Percentiles rank a stretch among this genome's conserved stretches.
phyloP scores from a whole-genome alignment of 2,113 vertebrate species.

The Probosciger aterrimus region DNA sequence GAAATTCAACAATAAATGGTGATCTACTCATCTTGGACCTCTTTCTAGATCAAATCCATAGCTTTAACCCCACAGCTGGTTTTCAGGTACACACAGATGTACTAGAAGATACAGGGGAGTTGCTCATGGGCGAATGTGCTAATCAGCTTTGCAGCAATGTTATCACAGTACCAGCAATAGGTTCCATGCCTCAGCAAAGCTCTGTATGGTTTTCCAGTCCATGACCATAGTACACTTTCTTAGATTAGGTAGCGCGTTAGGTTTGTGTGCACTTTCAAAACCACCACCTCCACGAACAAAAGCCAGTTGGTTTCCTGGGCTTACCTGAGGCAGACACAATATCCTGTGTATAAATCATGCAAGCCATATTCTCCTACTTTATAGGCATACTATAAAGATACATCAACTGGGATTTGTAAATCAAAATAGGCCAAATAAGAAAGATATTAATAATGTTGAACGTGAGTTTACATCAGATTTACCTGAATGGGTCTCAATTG shows the following conservation, averaged over 20 bases:
- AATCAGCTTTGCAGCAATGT: not conserved
- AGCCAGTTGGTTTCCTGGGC: not conserved
- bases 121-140: not conserved
- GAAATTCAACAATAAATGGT: not conserved
- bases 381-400: not conserved
- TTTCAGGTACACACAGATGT: not conserved
- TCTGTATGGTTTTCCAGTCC: not conserved
- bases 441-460: not conserved
- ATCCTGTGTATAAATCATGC: rapidly evolving
- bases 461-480: not conserved
- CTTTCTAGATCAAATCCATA: not conserved
- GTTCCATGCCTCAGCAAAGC: not conserved
- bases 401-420: not conserved
- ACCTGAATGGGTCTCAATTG: not conserved
- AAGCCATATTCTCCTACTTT: not conserved
- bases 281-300: not conserved
- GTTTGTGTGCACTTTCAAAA: not conserved
- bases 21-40: not conserved
- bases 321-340: not conserved
- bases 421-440: not conserved
- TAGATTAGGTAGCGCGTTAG: not conserved
- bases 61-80: not conserved
- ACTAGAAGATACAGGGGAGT: not conserved
- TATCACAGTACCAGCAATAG: not conserved
- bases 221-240: not conserved